Evolutionary conservation across 2,888 invertebrate genomes (phyloP), one percentile per base, ranked within the genome.

Genomic region (Exocentrus adspersus): DNA sequence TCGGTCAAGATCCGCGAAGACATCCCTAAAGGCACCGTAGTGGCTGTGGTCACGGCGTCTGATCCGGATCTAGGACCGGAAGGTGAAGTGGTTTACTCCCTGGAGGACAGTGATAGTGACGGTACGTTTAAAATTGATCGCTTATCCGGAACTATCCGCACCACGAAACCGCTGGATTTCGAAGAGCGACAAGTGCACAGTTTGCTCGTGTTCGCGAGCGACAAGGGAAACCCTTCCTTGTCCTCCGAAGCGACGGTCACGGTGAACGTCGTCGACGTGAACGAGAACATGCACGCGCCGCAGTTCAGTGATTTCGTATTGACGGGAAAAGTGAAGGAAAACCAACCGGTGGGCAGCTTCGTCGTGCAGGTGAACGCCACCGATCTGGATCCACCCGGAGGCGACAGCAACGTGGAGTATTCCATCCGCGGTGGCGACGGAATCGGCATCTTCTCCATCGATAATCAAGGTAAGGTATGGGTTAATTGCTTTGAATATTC

Each of bases 261-360:
- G 54, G 88, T 98, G 57, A 94, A 96, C 83, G 88, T 95, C 66
- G 91, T 93, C 72, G 97, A 98, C 84, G 97, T 97, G 14, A 95
- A 98, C 84, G 97, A 97, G 84, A 97, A 97, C 83, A 85, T 90
- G 60, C 89, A 90, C 82, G 86, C 94, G 57, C 96, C 97, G 1
- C 85, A 86, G 70, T 97, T 97, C 82, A 87, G 87, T 56, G 93
- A 93, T 80, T 92, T 91, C 77, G 93, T 94, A 71, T 84, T 92
- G 68, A 84, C 87, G 65, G 92, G 92, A 53, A 85, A 85, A 72
- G 92, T 97, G 67, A 85, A 84, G 61, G 97, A 98, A 84, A 95
- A 95, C 82, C 87, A 89, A 75, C 88, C 92, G 4, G 85, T 90
- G 43, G 94, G 92, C 59, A 88, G 92, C 2, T 84, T 88, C 42